Conservation (phyloP, 2,113 vertebrate species). For the Physeter macrocephalus region DNA sequence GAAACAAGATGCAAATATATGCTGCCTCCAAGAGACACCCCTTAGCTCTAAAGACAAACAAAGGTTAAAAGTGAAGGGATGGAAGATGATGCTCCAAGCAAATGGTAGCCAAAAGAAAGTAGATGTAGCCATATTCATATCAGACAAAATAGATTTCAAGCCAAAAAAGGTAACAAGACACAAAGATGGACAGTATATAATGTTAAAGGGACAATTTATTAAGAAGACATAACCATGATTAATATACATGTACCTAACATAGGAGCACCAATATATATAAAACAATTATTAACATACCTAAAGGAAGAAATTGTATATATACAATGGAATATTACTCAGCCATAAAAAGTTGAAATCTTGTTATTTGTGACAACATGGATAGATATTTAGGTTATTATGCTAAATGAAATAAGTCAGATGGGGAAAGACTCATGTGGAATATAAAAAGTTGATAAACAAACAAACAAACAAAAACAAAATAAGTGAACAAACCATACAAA, state of each 20-base stretch:
- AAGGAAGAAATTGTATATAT: neutral
- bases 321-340: neutral
- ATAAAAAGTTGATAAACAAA: neutral
- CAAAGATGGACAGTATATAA: neutral
- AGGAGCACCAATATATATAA: neutral
- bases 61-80: neutral
- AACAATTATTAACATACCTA: neutral
- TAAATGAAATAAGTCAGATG: neutral
- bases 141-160: neutral
- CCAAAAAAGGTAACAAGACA: neutral
- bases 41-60: neutral
- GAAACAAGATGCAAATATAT: neutral
- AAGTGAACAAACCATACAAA: neutral
- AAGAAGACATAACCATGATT: neutral
- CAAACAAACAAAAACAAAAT: neutral
- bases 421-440: neutral
- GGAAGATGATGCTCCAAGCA: neutral
- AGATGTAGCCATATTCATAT: neutral
- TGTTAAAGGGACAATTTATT: neutral
- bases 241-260: neutral
- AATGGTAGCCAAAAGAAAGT: neutral
- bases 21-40: neutral
- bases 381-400: neutral
- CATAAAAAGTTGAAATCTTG: neutral
- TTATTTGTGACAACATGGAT: neutral